Percentiles rank a stretch among this genome's conserved stretches.
Conservation (phyloP, 2,888 invertebrate species). For the Choristoneura rosaceana region DNA sequence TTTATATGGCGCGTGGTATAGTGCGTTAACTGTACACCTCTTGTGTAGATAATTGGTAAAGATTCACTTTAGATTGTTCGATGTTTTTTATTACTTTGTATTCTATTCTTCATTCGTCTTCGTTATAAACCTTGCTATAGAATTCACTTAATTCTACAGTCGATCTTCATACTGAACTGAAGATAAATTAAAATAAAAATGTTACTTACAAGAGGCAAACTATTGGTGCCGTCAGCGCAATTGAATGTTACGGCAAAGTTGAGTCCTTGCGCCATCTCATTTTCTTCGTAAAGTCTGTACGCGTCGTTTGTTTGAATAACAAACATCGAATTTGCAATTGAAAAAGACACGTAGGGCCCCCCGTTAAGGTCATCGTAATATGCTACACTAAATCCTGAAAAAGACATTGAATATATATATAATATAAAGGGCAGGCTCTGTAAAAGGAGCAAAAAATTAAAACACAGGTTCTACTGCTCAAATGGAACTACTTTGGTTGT, state of each 20-base stretch:
- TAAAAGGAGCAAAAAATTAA: no score
- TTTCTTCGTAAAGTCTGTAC: slow-evolving; percentile 68
- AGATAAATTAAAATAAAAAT: not conserved
- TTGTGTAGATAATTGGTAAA: no score
- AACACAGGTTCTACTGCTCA: no score
- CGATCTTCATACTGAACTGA: no score
- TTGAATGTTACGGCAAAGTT: slow-evolving; percentile 58
- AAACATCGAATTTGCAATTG: slow-evolving; percentile 53
- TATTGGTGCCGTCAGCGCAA: slow-evolving; percentile 58
- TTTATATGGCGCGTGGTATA: no score
- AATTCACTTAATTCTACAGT: no score
- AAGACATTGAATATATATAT: slow-evolving; percentile 31
- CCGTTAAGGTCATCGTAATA: slow-evolving; percentile 55
- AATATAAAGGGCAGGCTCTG: no score
- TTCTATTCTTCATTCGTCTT: no score
- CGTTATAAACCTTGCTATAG: not conserved
- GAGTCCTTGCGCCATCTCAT: slow-evolving; percentile 60
- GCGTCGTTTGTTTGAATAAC: slow-evolving; percentile 58
- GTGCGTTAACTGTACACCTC: no score
- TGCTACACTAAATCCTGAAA: slow-evolving; percentile 57
- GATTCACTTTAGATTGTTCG: no score
- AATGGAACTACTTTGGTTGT: no score
- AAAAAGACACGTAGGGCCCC: slow-evolving; percentile 62
- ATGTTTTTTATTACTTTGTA: no score
- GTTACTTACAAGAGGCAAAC: slow-evolving; percentile 56